Evolutionary conservation across 2,113 vertebrate genomes (phyloP), one percentile per base, ranked within the genome.

Genomic region (Corydoras maculifer): DNA sequence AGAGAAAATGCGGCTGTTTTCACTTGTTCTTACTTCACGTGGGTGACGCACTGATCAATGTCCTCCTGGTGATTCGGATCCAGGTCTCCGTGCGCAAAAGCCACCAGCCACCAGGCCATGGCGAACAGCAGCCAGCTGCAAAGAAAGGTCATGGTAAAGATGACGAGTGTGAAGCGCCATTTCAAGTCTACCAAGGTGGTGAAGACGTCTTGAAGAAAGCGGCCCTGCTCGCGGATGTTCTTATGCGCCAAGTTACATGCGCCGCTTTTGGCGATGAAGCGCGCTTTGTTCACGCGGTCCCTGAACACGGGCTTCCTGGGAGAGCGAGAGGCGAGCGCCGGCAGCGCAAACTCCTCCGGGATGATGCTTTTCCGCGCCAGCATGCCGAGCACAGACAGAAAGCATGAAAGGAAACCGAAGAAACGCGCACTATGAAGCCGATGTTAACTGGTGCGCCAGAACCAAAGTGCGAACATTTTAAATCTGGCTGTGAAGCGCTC

Each of bases 111-210:
- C 97, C 97, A 98, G 84, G 91, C 88, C 94, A 99, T 97, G 79
- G 94, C 97, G 48, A 99, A 99, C 67, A 99, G 93, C 68, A 99
- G 86, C 95, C 95, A 99, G 82, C 95, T 98, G 91, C 95, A 97
- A 79, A 99, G 91, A 81, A 98, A 99, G 50, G 94, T 95, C 84
- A 95, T 98, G 72, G 96, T 98, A 69, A 99, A 99, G 88, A 99
- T 98, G 82, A 99, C 94, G 75, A 99, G 81, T 0, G 97, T 98
- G 86, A 97, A 97, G 75, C 95, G 93, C 97, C 97, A 99, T 61
- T 97, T 98, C 5, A 99, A 91, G 84, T 99, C 97, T 77, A 99
- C 96, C 79, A 99, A 82, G 63, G 97, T 99, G 82, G 97, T 99
- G 90, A 99, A 98, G 14, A 98, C 95, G 81, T 99, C 97, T 81